Conservation (phyloP, 2,113 vertebrate species). For the Lepidothrix coronata region DNA sequence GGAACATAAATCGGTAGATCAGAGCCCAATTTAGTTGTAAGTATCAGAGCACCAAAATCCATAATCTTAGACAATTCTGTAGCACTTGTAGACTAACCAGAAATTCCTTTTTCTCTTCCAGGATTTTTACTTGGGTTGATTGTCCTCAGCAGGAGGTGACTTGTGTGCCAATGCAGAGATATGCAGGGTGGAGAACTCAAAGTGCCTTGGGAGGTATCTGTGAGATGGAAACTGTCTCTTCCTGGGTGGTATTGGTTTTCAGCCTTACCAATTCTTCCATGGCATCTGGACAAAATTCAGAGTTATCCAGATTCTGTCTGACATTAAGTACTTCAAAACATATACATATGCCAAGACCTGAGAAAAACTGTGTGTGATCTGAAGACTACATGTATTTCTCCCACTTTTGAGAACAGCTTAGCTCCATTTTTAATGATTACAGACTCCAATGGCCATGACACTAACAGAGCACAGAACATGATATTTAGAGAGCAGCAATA, state of each 20-base stretch:
- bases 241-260: constrained; percentile 35
- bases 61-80: background rate
- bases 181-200: background rate
- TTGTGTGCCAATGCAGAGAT: background rate
- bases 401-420: background rate
- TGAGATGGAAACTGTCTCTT: background rate
- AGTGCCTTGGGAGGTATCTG: accelerated
- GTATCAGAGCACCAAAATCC: background rate
- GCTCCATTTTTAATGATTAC: background rate
- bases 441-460: background rate
- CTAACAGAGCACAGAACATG: background rate
- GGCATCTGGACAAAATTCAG: background rate
- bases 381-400: background rate
- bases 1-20: background rate
- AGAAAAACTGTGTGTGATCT: background rate
- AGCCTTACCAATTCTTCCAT: background rate
- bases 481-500: background rate
- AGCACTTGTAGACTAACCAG: background rate
- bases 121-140: background rate
- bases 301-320: background rate
- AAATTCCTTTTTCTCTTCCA: background rate
- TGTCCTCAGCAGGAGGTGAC: background rate
- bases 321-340: background rate
- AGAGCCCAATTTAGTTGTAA: background rate
- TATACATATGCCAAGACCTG: background rate